phyloP scores from a whole-genome alignment of 64 coral and sea anemone species.

The Anthopleura sola region DNA sequence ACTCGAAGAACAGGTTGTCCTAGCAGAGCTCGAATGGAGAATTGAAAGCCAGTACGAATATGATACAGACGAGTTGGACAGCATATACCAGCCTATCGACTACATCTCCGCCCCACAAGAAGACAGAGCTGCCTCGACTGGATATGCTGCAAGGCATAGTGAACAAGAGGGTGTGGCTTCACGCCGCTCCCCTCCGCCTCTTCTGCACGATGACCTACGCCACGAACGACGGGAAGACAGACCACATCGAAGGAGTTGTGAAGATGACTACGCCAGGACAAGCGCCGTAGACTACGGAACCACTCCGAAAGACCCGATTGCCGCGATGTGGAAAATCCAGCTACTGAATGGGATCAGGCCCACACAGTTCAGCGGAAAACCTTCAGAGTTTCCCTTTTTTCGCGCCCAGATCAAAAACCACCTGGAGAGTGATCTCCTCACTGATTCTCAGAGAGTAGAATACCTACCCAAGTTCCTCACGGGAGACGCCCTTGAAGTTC shows the following conservation, averaged over 20 bases:
- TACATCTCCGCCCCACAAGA: not conserved
- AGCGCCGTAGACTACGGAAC: not conserved
- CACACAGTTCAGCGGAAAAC: constrained; percentile 32
- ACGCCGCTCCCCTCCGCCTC: no score
- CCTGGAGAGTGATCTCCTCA: constrained; percentile 24
- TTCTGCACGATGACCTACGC: no score
- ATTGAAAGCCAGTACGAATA: constrained; percentile 1
- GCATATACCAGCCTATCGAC: not conserved
- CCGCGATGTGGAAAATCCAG: constrained; percentile 23
- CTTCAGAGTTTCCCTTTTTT: constrained; percentile 26
- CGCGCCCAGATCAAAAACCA: constrained; percentile 14
- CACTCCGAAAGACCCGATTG: not conserved
- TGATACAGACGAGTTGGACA: not conserved
- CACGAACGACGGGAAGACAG: no score
- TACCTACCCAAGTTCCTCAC: constrained; percentile 36
- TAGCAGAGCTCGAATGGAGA: constrained; percentile 22
- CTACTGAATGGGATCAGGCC: constrained; percentile 19
- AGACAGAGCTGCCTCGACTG: no score
- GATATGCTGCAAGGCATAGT: no score
- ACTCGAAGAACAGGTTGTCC: constrained; percentile 12
- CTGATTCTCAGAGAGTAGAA: constrained; percentile 32
- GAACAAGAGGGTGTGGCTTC: no score
- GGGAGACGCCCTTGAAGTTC: constrained; percentile 24
- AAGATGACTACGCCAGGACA: not conserved
- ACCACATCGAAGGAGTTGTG: not conserved